Evolutionary conservation across 2,888 invertebrate genomes (phyloP), one percentile per base, ranked within the genome.

Genomic region (Miltochrista miniata): DNA sequence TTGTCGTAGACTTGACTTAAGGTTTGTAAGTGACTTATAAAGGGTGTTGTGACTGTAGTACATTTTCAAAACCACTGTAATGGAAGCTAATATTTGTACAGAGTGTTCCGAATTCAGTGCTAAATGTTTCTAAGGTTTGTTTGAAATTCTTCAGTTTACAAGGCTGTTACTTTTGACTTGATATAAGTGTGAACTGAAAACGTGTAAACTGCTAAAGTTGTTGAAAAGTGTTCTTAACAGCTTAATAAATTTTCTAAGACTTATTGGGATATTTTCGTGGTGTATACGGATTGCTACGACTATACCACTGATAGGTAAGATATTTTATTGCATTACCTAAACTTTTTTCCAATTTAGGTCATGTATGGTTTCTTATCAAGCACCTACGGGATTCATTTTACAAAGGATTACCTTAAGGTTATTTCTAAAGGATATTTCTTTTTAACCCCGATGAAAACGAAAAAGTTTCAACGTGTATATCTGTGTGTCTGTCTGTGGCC

Each of bases 141-240:
- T 70, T 82, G 76, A 81, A 85, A 83, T 80, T 73, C 73, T 82
- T 83, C 76, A 81, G 86, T 76, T 76, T 79, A 79, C 87, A 87
- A 89, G 86, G 87, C 85, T 85, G 81, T 82, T 77, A 78, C 82
- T 82, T 79, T 86, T 83, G 84, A 86, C 87, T 87, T 62, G 76
- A 79, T 73, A 75, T 31, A 42, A 38, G 31, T 45, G 89, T 84
- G 85, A 87, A 87, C 88, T 84, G 68, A 74, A 66, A 70, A 81
- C 76, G 79, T 85, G 87, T 82, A 75, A 80, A 82, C 74, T 70
- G 54, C 67, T 69, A 61, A 73, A 70, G 71, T 74, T 67, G 60
- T 66, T 73, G 64, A 62, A 68, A 70, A 66, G 65, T 70, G 76
- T 72, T 73, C 64, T 68, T 44, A 14, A 45, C 36, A 40, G 51